Evolutionary conservation across 2,888 invertebrate species (phyloP), one percentile per base, ranked within the genome.

Genomic region (Cantharis flavilabris): DNA sequence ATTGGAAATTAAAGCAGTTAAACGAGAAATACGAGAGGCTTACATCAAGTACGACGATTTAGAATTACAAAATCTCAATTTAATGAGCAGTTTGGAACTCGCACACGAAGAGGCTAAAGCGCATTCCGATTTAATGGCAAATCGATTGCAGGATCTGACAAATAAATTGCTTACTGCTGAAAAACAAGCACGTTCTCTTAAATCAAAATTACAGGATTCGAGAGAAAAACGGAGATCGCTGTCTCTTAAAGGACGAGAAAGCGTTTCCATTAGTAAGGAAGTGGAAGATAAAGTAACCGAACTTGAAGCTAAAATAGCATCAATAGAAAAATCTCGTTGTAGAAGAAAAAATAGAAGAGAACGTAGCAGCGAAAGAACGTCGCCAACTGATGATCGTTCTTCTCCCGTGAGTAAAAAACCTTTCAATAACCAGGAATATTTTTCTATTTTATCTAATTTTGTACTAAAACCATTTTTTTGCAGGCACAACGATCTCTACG

Each of bases 261-360:
- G 95, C 30, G 91, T 95, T 82, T 93, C 94, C 9, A 91, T 96
- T 69, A 93, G 94, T 13, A 95, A 95, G 86, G 96, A 96, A 87
- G 92, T 97, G 16, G 97, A 97, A 87, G 94, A 95, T 80, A 96
- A 96, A 86, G 90, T 96, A 69, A 91, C 91, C n/a, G 94, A 95
- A 86, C 87, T 96, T 77, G 96, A 96, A 88, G 93, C 91, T 71
- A 95, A 95, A 89, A 93, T 96, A 70, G 90, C 92, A 74, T 90
- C 92, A 80, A 87, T 95, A 72, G 94, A 95, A 84, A 89, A 88
- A 4, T 88, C 88, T 2, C 88, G 87, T 76, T 84, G 84, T 63
- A 86, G 83, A 85, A 87, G 82, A 84, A 86, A 89, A 77, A 87
- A 90, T 77, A 91, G 90, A 86, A 85, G 90, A 69, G 88, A 89